Conservation (phyloP, 2,113 vertebrate genomes). For the Oplegnathus fasciatus region DNA sequence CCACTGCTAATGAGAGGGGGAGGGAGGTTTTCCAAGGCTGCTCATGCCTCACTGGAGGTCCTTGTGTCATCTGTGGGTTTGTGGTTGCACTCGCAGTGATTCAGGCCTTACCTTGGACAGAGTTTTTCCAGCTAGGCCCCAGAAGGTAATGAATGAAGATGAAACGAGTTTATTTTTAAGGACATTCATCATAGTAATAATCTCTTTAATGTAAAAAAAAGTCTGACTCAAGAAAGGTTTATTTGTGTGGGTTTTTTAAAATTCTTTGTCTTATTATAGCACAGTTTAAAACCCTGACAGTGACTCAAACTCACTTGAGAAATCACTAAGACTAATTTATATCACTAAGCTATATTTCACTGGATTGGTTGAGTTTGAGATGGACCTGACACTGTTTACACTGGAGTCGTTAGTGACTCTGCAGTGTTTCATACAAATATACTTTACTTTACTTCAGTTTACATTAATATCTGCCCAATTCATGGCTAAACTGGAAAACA, state of each 20-base stretch:
- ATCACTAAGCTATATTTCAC: not conserved
- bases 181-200: constrained; percentile 12
- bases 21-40: constrained; percentile 64
- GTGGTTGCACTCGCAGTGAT: constrained; percentile 54
- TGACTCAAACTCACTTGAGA: not conserved
- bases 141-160: constrained; percentile 39
- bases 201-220: constrained; percentile 2
- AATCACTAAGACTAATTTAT: not conserved
- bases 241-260: not conserved
- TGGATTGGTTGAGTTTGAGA: not conserved
- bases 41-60: constrained; percentile 74
- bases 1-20: constrained; percentile 72
- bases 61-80: constrained; percentile 67
- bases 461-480: not conserved
- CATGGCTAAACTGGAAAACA: too few relatives aligned
- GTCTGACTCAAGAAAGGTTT: not conserved
- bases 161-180: constrained; percentile 28
- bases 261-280: not conserved
- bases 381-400: not conserved
- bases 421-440: not conserved
- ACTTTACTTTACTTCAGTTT: not conserved
- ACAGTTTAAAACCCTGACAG: not conserved
- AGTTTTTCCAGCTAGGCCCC: constrained; percentile 51
- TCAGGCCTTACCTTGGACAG: constrained; percentile 59
- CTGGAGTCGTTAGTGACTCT: not conserved